phyloP scores from a whole-genome alignment of 2,888 invertebrate genomes.

The Tuberolachnus salignus region DNA sequence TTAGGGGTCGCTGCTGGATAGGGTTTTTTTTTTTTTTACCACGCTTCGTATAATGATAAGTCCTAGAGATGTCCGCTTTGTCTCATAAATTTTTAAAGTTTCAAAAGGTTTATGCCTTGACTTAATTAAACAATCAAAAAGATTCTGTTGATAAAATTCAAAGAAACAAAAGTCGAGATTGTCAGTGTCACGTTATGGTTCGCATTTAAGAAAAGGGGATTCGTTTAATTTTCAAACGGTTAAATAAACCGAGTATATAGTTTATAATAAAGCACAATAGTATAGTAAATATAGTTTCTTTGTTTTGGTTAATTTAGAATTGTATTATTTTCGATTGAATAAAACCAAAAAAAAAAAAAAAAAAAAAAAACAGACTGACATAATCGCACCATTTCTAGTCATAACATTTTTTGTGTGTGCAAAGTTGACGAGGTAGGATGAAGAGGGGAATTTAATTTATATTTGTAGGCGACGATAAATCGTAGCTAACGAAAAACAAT shows the following conservation, averaged over 20 bases:
- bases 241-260: conserved; percentile 6
- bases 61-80: background rate
- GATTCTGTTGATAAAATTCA: conserved; percentile 43
- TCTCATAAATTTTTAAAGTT: conserved; percentile 24
- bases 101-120: conserved; percentile 9
- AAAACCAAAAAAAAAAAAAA: background rate
- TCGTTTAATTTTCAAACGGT: conserved; percentile 4
- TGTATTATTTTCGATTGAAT: background rate
- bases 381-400: too few species aligned
- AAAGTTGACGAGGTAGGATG: too few species aligned
- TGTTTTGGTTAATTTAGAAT: conserved; percentile 13
- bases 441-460: too few species aligned
- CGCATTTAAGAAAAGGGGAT: conserved; percentile 3
- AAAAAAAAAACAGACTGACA: background rate
- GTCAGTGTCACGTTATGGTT: conserved; percentile 13
- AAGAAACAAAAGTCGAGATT: conserved; percentile 11
- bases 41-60: background rate
- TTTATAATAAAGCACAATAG: background rate
- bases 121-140: conserved; percentile 26
- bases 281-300: background rate
- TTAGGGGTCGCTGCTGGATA: background rate
- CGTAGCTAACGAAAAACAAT: too few species aligned
- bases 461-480: too few species aligned
- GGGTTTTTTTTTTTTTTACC: background rate
- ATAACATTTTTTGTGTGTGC: too few species aligned